Evolutionary conservation across 37 sponge, comb jelly and placozoan genomes (phyloP).

Genomic region (Halichondria panicea): DNA sequence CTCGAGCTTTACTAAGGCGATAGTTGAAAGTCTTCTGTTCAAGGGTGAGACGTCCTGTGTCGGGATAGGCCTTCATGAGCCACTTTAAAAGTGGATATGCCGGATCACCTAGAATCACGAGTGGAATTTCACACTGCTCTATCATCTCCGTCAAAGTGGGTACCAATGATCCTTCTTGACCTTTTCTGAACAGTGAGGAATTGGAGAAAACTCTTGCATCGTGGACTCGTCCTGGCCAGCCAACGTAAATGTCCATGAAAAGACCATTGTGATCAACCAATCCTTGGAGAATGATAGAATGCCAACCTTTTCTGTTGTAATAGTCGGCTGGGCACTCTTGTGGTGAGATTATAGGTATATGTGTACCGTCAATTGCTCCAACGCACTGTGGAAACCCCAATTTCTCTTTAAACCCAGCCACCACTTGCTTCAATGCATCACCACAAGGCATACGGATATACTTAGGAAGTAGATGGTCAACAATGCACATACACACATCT

Average conservation of each 20-base stretch:
- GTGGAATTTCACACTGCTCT: background rate
- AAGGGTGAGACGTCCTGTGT: conserved; percentile 6
- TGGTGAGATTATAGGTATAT: conserved; percentile 39
- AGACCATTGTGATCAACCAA: conserved; percentile 16
- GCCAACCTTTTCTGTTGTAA: conserved; percentile 48
- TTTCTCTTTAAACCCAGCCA: conserved; percentile 36
- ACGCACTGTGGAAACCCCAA: conserved; percentile 35
- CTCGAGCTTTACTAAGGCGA: conserved; percentile 15
- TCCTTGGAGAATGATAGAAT: conserved; percentile 43
- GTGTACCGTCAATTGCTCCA: conserved; percentile 34
- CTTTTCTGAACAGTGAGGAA: conserved; percentile 13
- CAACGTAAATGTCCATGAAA: conserved; percentile 30
- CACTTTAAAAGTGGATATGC: conserved; percentile 52
- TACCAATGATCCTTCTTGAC: background rate
- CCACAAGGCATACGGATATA: conserved; percentile 44
- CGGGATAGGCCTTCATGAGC: conserved; percentile 52
- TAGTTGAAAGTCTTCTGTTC: conserved; percentile 32
- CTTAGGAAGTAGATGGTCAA: conserved; percentile 24
- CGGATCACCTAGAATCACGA: conserved; percentile 41
- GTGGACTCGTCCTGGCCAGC: conserved; percentile 50
- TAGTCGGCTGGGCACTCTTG: conserved; percentile 30
- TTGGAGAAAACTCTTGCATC: conserved; percentile 52
- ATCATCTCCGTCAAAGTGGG: background rate
- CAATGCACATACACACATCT: conserved; percentile 37
- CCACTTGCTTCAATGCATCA: conserved; percentile 8